phyloP scores from a whole-genome alignment of 2,888 invertebrate species.

The Melipona beecheii region DNA sequence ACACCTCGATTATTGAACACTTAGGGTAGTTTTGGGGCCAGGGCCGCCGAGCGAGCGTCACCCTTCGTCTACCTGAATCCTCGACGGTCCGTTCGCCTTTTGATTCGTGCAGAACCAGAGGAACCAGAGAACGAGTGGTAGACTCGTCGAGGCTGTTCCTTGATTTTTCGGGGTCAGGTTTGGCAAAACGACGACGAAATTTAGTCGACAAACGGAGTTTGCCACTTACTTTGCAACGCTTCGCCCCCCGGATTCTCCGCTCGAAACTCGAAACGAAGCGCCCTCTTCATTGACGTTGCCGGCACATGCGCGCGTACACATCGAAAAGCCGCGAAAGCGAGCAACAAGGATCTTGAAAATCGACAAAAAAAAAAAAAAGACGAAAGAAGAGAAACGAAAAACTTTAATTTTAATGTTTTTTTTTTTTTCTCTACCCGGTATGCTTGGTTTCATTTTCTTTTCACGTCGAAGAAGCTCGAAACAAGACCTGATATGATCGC shows the following conservation, averaged over 20 bases:
- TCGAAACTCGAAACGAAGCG: conserved; percentile 38
- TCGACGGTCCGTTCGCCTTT: conserved; percentile 33
- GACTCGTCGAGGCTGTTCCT: conserved; percentile 11
- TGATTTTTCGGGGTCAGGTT: conserved; percentile 14
- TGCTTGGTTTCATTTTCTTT: neutral
- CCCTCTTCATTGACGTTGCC: conserved; percentile 29
- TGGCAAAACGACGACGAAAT: conserved; percentile 13
- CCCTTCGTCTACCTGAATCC: conserved; percentile 33
- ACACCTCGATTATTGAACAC: conserved; percentile 81
- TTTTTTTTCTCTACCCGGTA: neutral
- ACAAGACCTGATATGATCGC: conserved; percentile 42
- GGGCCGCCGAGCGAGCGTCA: conserved; percentile 72
- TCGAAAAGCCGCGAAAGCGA: conserved; percentile 47
- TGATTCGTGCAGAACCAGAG: conserved; percentile 30
- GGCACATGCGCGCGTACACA: conserved; percentile 28
- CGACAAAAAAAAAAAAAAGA: conserved; percentile 26
- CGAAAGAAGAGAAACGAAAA: conserved; percentile 37
- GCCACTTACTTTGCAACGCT: neutral
- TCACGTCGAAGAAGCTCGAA: conserved; percentile 35
- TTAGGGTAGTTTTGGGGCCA: conserved; percentile 81
- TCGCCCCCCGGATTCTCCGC: conserved; percentile 15
- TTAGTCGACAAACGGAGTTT: conserved; percentile 6
- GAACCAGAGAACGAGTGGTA: conserved; percentile 20
- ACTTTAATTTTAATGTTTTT: neutral
- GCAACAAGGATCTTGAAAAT: conserved; percentile 13